Conservation (phyloP, 2,113 vertebrate genomes). For the Pelusios castaneus region DNA sequence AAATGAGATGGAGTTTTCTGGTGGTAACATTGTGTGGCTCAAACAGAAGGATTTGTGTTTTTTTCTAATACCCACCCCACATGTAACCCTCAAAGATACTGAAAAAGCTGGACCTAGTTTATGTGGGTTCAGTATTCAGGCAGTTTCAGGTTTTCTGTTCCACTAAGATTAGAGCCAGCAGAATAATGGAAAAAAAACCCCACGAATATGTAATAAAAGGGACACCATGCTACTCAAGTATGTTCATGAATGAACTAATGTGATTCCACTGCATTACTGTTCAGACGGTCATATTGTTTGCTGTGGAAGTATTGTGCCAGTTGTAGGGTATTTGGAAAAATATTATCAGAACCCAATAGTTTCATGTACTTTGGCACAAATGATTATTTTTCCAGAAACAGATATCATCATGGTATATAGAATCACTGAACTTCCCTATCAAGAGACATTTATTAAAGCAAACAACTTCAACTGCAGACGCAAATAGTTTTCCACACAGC, state of each 20-base stretch:
- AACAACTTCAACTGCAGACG: accelerated
- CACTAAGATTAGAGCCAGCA: background rate
- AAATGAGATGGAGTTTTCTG: accelerated
- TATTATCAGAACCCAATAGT: background rate
- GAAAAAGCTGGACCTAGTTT: background rate
- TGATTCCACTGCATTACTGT: background rate
- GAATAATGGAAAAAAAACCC: background rate
- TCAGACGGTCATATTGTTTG: background rate
- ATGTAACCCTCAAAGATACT: background rate
- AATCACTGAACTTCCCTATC: background rate
- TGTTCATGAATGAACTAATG: background rate
- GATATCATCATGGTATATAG: background rate
- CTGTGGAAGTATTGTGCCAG: background rate
- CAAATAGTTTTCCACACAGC: background rate
- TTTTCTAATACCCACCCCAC: background rate
- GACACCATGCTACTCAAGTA: accelerated
- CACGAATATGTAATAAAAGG: background rate
- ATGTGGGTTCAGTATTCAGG: background rate
- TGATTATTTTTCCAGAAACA: accelerated
- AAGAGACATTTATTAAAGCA: background rate
- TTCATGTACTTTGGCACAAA: accelerated
- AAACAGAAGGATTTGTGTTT: background rate
- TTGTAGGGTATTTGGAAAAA: background rate
- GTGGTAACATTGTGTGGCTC: background rate
- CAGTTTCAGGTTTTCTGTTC: background rate